Conservation (phyloP, 2,113 vertebrate genomes). For the Edolisoma coerulescens region DNA sequence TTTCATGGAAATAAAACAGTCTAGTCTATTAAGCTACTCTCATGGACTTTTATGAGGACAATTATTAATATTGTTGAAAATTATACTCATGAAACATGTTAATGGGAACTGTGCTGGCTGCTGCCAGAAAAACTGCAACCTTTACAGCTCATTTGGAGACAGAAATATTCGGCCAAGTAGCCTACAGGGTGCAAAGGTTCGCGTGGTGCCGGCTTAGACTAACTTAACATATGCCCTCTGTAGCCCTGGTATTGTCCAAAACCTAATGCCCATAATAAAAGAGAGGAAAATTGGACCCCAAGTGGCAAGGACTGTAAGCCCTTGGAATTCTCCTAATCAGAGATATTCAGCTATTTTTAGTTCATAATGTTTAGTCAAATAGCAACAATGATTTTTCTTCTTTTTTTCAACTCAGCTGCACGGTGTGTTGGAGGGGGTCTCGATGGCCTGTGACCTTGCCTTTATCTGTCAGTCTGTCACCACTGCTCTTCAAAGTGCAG, state of each 20-base stretch:
- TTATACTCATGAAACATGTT: constrained; percentile 16
- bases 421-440: constrained; percentile 50
- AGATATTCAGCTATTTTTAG: constrained; percentile 65
- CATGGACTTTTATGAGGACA: constrained; percentile 30
- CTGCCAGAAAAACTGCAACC: constrained; percentile 2
- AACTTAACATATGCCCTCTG: constrained; percentile 65
- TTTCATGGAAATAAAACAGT: constrained; percentile 41
- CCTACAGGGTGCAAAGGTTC: constrained; percentile 53
- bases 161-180: constrained; percentile 18
- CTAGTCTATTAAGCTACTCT: constrained; percentile 47
- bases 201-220: constrained; percentile 30
- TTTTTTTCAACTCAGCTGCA: constrained; percentile 59
- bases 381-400: constrained; percentile 73
- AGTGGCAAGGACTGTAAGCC: constrained; percentile 61
- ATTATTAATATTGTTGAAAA: constrained; percentile 56
- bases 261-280: constrained; percentile 49
- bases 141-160: constrained; percentile 47
- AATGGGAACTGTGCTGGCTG: constrained; percentile 22
- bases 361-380: constrained; percentile 83
- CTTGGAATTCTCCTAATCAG: constrained; percentile 76
- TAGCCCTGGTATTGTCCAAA: constrained; percentile 53
- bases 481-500: constrained; percentile 63
- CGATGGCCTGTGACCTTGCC: constrained; percentile 79
- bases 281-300: constrained; percentile 62
- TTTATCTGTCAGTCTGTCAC: constrained; percentile 58